Base-by-base conservation (phyloP, 2,797 vertebrate genomes). In the Manis javanica region DNA sequence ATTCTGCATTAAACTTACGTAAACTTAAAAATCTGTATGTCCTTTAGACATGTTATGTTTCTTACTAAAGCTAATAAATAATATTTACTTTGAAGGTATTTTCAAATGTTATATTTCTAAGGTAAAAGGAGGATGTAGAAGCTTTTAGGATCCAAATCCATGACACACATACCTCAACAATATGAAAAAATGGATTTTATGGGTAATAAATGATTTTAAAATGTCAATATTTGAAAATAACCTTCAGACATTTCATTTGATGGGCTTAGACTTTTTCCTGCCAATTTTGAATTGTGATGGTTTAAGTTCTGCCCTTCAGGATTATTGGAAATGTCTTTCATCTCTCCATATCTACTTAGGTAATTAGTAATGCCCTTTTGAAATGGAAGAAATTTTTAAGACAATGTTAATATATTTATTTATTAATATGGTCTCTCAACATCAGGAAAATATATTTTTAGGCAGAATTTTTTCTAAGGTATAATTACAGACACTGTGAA, bases 31-130 rank as follows among this genome's bases (percentile, higher is more conserved):
- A 18, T 90, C 14, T 5, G 42, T 71, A 15, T 16, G n/a, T 71
- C 39, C 2, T 81, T 87, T 75, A 91, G 42, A 59, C 18, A 69
- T 34, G 5, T 19, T 57, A 5, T n/a, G 3, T 90, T 92, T 94
- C 18, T 24, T 66, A 75, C 26, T 59, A 42, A 95, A 96, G 85
- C 29, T 63, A 81, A 92, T 46, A 83, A 59, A 74, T 79, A 84
- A 82, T 9, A 84, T 90, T 90, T 78, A 82, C 24, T 92, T 92
- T 53, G 53, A 77, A 95, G 55, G 88, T 64, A 88, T 16, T 83
- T 87, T 85, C 34, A 90, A 82, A 75, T 71, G 2, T 21, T 42
- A 87, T 15, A 64, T 55, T 78, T 94, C 66, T 66, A 81, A 72
- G 9, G 51, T 77, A 85, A 92, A 85, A 68, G 39, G 18, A 85